A percentile compares a stretch with the other conserved stretches of the same genome.
phyloP scores from a whole-genome alignment of 1,140 invertebrate genomes.

The Halictus rubicundus region DNA sequence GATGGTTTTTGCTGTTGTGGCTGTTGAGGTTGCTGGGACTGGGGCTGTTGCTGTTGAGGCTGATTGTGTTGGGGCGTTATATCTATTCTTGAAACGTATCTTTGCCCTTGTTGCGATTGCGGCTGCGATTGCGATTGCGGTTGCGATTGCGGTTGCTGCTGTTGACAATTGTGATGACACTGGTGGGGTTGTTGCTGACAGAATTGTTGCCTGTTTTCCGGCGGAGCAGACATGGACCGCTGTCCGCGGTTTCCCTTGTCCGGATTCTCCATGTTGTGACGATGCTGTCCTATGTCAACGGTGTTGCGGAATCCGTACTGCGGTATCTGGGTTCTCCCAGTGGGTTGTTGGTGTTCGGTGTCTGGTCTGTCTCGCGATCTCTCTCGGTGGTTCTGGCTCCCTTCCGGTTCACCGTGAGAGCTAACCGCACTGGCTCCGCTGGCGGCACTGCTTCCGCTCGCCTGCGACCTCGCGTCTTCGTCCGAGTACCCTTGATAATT shows the following conservation, averaged over 20 bases:
- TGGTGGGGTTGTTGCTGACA: not conserved
- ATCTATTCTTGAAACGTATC: conserved; percentile 82
- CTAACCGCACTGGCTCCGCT: conserved; percentile 72
- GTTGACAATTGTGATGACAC: conserved; percentile 67
- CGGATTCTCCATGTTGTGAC: conserved; percentile 82
- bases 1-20: conserved; percentile 25
- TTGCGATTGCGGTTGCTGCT: conserved; percentile 13
- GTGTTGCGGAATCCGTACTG: conserved; percentile 89
- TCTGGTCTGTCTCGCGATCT: conserved; percentile 35
- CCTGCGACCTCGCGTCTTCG: conserved; percentile 75
- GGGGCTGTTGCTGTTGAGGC: conserved; percentile 45
- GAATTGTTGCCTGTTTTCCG: conserved; percentile 73
- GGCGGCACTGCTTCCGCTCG: conserved; percentile 74
- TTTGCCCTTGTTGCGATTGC: conserved; percentile 54
- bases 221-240: conserved; percentile 86
- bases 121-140: conserved; percentile 20
- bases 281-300: conserved; percentile 87
- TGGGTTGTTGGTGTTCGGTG: conserved; percentile 30
- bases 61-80: conserved; percentile 78
- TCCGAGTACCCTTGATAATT: conserved; percentile 71
- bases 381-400: conserved; percentile 62
- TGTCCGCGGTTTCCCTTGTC: conserved; percentile 82
- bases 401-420: conserved; percentile 73
- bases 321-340: conserved; percentile 79
- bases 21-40: conserved; percentile 51